These are phyloP conservation scores for Spisula solida DNA, from an alignment of 2,888 invertebrate genomes.

Conservation along the genomic window DNA sequence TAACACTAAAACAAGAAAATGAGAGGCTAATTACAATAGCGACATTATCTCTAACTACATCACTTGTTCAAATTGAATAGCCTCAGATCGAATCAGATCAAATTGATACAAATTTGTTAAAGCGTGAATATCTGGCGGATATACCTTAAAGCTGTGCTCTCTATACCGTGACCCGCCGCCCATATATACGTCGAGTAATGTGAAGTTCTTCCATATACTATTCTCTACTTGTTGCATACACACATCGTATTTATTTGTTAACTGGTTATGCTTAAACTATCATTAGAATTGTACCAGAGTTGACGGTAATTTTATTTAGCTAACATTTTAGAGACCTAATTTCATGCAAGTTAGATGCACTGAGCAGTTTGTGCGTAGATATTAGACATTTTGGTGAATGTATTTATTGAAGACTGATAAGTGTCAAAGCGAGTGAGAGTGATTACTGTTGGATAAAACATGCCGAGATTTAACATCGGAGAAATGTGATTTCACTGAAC, in stretches of 20 bases:
- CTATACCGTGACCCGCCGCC: constrained; percentile 15
- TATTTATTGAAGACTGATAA: constrained; percentile 20
- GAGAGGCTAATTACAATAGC: background rate
- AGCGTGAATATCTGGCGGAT: constrained; percentile 23
- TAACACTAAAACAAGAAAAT: constrained; percentile 15
- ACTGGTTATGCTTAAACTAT: background rate
- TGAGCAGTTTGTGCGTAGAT: background rate
- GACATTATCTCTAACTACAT: constrained; percentile 12
- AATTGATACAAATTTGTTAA: constrained; percentile 32
- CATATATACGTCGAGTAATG: background rate
- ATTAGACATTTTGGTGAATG: background rate
- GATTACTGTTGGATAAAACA: background rate
- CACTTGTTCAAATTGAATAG: constrained; percentile 39
- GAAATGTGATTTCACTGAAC: background rate
- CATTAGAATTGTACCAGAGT: background rate
- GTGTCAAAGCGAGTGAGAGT: background rate
- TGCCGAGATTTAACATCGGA: background rate
- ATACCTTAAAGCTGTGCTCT: constrained; percentile 22
- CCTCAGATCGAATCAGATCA: constrained; percentile 9
- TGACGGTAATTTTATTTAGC: background rate
- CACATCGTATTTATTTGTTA: constrained; percentile 8
- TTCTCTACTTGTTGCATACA: background rate
- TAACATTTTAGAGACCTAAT: background rate
- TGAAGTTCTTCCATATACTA: background rate
- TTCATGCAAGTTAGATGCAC: background rate